Evolutionary conservation across 2,888 invertebrate genomes (phyloP), one percentile per base, ranked within the genome.

Genomic region (Nesidiocoris tenuis): DNA sequence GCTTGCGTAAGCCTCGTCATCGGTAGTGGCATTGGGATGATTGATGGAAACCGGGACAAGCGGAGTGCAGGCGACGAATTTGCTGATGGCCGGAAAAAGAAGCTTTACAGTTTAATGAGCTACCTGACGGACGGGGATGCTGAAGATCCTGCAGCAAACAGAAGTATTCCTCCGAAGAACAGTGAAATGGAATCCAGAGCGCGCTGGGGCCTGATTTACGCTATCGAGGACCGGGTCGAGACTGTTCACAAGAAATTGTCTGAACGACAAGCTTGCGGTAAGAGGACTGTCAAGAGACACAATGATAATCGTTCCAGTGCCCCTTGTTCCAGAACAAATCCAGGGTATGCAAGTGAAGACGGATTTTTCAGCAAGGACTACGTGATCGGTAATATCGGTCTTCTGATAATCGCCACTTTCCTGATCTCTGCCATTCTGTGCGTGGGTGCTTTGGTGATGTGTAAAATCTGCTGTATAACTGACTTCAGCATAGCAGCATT

Each of bases 401-500:
- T 70, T 56, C 1, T 70, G 1, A 59, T 70, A 7, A 70, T 70
- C 12, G 24, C 24, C 18, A 1, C 24, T 22, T 70, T 70, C 59
- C 1, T 23, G 1, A 7, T 70, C 5, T 70, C 70, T 2, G 70
- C 70, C 22, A 23, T 59, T n/a, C 24, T 57, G n/a, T 70, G 70
- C 61, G 24, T 59, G 5, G 12, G 56, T 18, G 57, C 70, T 21
- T 59, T 70, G 59, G 24, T 70, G 16, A 16, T 59, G 9, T 70
- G 70, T 25, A 70, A 70, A 24, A 18, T 70, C 17, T 70, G 70
- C 18, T 70, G 70, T 24, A 19, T 70, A 19, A 70, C 70, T 24
- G 59, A 70, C 25, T 70, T 5, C 25, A 70, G 59, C 54, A 57
- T 70, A 17, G 24, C 57, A 24, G 70, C 70, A 19, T 16, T 70